phyloP scores from a whole-genome alignment of 1,140 invertebrate genomes.

The Batillaria attramentaria region DNA sequence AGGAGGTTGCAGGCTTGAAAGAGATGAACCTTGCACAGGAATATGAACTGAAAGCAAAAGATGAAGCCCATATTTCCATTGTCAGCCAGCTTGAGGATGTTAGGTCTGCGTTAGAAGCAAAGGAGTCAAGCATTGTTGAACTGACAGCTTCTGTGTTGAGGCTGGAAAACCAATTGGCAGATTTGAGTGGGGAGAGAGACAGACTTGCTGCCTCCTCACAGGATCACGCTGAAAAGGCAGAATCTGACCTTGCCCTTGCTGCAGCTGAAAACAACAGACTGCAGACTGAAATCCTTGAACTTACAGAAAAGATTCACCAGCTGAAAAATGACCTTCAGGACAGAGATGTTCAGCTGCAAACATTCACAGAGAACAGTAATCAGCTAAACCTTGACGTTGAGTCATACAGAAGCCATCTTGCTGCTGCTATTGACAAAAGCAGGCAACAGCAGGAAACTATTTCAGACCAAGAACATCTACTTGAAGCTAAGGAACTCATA shows the following conservation, averaged over 20 bases:
- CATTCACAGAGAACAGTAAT: background rate
- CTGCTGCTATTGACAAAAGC: background rate
- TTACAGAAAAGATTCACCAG: background rate
- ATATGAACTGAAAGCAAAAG: background rate
- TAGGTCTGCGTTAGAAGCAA: background rate
- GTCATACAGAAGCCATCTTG: constrained; percentile 4
- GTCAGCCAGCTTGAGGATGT: background rate
- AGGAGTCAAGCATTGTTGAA: too few species aligned
- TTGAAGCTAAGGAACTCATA: constrained; percentile 28
- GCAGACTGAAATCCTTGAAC: background rate
- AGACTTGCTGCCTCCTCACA: background rate
- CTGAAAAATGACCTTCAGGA: background rate
- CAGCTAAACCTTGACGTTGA: background rate
- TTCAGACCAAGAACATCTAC: constrained; percentile 13
- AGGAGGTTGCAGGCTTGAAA: constrained; percentile 27
- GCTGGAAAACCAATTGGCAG: background rate
- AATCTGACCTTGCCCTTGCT: background rate
- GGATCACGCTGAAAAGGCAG: background rate
- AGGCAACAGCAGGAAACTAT: background rate
- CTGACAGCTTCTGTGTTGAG: background rate
- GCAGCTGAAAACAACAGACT: background rate
- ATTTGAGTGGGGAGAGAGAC: background rate
- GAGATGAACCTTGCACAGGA: constrained; percentile 10
- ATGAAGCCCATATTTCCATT: background rate
- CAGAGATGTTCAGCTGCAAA: constrained; percentile 4